Evolutionary conservation across 1,140 invertebrate species (phyloP), one percentile per base, ranked within the genome.

Genomic region (Drosophila willistoni): DNA sequence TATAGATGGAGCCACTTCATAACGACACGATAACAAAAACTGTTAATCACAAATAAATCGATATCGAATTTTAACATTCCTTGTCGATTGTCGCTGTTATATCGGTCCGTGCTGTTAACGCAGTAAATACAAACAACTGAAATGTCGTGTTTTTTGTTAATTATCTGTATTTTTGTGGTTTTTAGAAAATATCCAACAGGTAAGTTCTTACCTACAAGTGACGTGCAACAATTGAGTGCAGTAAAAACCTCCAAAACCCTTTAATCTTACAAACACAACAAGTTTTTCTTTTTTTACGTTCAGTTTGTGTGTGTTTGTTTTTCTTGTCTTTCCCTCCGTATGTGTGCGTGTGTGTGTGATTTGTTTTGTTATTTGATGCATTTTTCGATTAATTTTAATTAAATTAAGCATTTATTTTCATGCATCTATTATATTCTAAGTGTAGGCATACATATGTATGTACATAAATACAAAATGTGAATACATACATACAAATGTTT

Each of bases 351-450:
- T 51, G 17, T 51, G 44, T 51, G 44, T 2, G 44, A 10, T 4
- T 51, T 51, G 44, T 51, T 51, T 51, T 51, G 44, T 51, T 51
- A 51, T 51, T 51, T 22, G 44, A 51, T 22, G 44, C 44, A 51
- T 51, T 51, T 51, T 51, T 51, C 29, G 17, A 12, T 22, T 51
- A 51, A 51, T 51, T 51, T 22, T 51, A 51, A 51, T 51, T 51
- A 22, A 51, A 51, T 51, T 22, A 22, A 22, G 44, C 44, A 51
- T 51, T 47, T 12, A 51, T 51, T 51, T 39, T 13, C 12, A 39
- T 5, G 12, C 10, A 39, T 39, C 2, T 13, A 13, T 5, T 39
- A 39, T 39, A 39, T 39, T 12, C 3, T 13, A 44, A 10, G n/a
- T 42, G 13, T 44, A 17, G 6, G 2, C 12, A 51, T 22, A 12